A percentile compares a stretch with the other conserved stretches of the same genome.
Evolutionary conservation across 2,888 invertebrate species (phyloP).

Genomic region (Ommatoiulus sabulosus): DNA sequence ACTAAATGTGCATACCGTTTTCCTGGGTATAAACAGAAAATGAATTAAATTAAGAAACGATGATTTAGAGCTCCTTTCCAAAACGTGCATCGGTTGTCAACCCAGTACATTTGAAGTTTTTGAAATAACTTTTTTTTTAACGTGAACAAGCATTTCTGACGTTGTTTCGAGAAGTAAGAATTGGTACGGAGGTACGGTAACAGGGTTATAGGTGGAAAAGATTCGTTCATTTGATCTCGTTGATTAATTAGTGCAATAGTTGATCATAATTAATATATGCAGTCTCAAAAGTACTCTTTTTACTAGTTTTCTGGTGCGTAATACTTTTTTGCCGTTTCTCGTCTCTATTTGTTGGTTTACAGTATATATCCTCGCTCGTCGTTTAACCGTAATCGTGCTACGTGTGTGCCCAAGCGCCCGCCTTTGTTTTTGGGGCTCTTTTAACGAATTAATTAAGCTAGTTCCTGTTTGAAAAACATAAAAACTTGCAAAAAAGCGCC

Average conservation of each 20-base stretch:
- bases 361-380: background rate
- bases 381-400: background rate
- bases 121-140: too few species aligned
- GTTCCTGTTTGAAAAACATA: background rate
- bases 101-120: too few species aligned
- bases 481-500: background rate
- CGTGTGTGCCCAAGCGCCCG: background rate
- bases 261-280: background rate
- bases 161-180: too few species aligned
- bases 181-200: background rate
- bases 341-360: background rate
- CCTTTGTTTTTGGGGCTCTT: background rate
- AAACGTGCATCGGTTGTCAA: too few species aligned
- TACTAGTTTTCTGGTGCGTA: constrained; percentile 1
- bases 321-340: background rate
- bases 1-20: too few species aligned
- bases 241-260: background rate
- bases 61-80: too few species aligned
- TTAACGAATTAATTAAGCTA: background rate
- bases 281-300: background rate
- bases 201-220: background rate
- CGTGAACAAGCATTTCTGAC: too few species aligned
- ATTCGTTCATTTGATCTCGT: constrained; percentile 2
- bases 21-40: too few species aligned
- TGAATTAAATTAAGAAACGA: too few species aligned